Evolutionary conservation across 1,140 invertebrate species (phyloP), one percentile per base, ranked within the genome.

Genomic region (Ericerus pela): DNA sequence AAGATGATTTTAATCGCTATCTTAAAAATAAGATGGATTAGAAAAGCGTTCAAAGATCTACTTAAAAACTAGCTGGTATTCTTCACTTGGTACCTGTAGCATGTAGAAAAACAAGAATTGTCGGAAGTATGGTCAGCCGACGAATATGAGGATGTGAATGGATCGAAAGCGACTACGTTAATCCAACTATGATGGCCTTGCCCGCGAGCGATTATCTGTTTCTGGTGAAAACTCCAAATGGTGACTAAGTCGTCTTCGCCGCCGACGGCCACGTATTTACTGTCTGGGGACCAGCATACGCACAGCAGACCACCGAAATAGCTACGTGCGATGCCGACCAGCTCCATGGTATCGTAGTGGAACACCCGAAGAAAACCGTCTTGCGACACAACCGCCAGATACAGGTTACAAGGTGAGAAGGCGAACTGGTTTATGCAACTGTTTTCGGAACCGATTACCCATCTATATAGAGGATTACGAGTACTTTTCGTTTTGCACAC

Each of bases 221-320:
- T 81, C 65, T 98, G 93, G 62, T 81, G 73, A 67, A 95, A 83
- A 51, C 88, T 94, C 86, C 90, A 99, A n/a, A 99, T 85, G 8
- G 95, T 97, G 5, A 99, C 85, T 33, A 99, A 73, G 72, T 99
- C 96, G 73, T 99, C 96, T 72, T 99, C 95, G 22, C 96, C 96
- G 3, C 96, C 96, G 1, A 91, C 89, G 1, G 94, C 94, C 33
- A 98, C 84, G 65, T 94, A 93, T 65, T 85, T 85, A 51, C 90
- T 85, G 72, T 98, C 95, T 0, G 93, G 93, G 16, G 92, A 95
- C 96, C 96, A 99, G 66, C 91, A 91, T 14, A 98, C 89, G 70
- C 95, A 98, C 14, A 88, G 67, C 64, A 89, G 82, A 24, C 95
- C 95, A 53, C 96, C 96, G 73, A 99, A 99, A 69, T 98, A 98